Base-by-base conservation (phyloP, 2,797 vertebrate genomes). In the Mareca penelope region DNA sequence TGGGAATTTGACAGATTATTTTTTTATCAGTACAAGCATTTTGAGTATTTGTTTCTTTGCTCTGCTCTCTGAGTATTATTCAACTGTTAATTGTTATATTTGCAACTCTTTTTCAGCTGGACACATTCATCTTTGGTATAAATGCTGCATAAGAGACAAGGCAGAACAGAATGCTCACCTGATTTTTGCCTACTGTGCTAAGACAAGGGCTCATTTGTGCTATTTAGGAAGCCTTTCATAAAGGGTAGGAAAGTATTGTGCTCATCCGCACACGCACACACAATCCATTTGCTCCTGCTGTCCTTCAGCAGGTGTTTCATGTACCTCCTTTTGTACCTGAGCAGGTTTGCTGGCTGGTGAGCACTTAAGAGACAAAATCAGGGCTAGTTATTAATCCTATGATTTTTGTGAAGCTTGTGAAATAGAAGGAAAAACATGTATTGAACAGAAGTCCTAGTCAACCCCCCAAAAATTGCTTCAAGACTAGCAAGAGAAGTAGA, bases 21-120 rank as follows among this genome's bases (percentile, higher is more conserved):
- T 90, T 92, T 90, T 87, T 87, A 89, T 77, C 68, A 88, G 39
- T 88, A 75, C 55, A 73, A 64, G 52, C 15, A 80, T 75, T 76
- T 31, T 73, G 26, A 90, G 42, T 46, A 80, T 42, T 26, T 31
- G 83, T 80, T 88, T 83, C 16, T 80, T 91, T 87, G 10, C 37
- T 48, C 28, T 44, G 22, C 21, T 95, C 61, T 39, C 53, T 73
- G 42, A 69, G 17, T 42, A 65, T 33, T 42, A 83, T 70, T 90
- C 17, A 64, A 46, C 70, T 67, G 76, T n/a, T 83, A 73, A 80
- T 52, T 72, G 31, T 64, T 44, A 69, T 19, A 39, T 87, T 52
- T 71, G 12, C 48, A 90, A 79, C 60, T 33, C 64, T 39, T 79
- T 59, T 64, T 26, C 60, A 64, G 37, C 16, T 15, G 35, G 55